Evolutionary conservation across 2,888 invertebrate species (phyloP).

Genomic region (Nesidiocoris tenuis): DNA sequence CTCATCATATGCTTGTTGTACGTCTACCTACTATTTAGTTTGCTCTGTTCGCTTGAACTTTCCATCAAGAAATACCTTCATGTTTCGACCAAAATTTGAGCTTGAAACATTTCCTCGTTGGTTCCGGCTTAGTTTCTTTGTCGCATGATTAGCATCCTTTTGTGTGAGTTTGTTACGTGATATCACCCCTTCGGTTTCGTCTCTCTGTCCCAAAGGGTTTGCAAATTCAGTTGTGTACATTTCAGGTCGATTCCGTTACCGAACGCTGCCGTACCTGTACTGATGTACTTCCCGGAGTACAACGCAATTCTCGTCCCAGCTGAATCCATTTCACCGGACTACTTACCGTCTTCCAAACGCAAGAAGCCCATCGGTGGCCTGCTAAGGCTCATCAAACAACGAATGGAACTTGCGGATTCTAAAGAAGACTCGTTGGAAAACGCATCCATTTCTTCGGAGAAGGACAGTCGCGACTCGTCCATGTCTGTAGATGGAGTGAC

Average conservation of each 20-base stretch:
- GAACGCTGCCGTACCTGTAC: constrained; percentile 45
- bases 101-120: background rate
- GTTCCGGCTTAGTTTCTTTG: background rate
- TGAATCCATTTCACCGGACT: constrained; percentile 40
- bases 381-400: constrained; percentile 26
- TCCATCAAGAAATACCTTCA: background rate
- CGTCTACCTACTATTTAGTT: background rate
- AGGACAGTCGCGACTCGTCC: background rate
- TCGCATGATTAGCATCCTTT: background rate
- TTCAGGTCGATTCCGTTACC: constrained; percentile 41
- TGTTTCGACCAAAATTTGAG: background rate
- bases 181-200: background rate
- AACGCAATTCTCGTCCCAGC: constrained; percentile 48
- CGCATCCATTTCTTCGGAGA: constrained; percentile 11
- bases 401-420: constrained; percentile 4
- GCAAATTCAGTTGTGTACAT: constrained; percentile 36
- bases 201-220: constrained; percentile 12
- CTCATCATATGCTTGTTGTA: too few species aligned
- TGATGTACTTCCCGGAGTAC: constrained; percentile 49
- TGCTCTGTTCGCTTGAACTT: background rate
- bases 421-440: constrained; percentile 23
- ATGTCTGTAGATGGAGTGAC: background rate
- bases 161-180: background rate
- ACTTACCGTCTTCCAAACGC: constrained; percentile 31
- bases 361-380: constrained; percentile 32